phyloP scores from a whole-genome alignment of 1,140 invertebrate species.

The Microplitis mediator region DNA sequence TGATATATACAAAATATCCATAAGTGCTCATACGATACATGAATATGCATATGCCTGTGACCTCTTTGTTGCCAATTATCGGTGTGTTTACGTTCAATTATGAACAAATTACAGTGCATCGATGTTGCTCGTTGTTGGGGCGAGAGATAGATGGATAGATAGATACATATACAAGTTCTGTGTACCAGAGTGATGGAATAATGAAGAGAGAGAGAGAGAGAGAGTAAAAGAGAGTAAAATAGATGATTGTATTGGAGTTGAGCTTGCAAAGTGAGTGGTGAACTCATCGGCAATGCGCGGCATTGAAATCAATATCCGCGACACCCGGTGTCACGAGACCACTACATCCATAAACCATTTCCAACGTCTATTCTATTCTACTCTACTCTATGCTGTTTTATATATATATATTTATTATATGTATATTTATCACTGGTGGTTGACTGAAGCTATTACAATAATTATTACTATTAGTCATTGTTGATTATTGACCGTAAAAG shows the following conservation, averaged over 20 bases:
- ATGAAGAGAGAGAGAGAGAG: not conserved
- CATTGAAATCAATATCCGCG: slow-evolving; percentile 32
- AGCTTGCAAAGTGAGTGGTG: not conserved
- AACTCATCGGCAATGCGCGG: not conserved
- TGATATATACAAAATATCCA: slow-evolving; percentile 9
- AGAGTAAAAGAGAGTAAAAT: not conserved
- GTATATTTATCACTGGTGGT: not conserved
- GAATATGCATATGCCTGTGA: slow-evolving; percentile 27
- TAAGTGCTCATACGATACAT: not conserved
- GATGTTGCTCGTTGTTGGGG: not conserved
- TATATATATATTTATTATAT: slow-evolving; percentile 4
- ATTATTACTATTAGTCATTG: slow-evolving; percentile 12
- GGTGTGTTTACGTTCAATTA: slow-evolving; percentile 41
- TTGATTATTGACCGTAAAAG: not conserved
- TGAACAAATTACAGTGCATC: slow-evolving; percentile 33
- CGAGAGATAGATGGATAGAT: not conserved
- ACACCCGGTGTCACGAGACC: slow-evolving; percentile 15
- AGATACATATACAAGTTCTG: not conserved
- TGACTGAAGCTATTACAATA: slow-evolving; percentile 1
- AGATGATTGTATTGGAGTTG: not conserved
- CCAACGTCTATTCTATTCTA: not conserved
- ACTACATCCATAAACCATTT: slow-evolving; percentile 10
- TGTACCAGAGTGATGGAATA: no score
- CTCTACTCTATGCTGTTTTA: not conserved
- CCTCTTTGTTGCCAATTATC: slow-evolving; percentile 37